phyloP scores from a whole-genome alignment of 1,140 invertebrate genomes.

The Harpegnathos saltator region DNA sequence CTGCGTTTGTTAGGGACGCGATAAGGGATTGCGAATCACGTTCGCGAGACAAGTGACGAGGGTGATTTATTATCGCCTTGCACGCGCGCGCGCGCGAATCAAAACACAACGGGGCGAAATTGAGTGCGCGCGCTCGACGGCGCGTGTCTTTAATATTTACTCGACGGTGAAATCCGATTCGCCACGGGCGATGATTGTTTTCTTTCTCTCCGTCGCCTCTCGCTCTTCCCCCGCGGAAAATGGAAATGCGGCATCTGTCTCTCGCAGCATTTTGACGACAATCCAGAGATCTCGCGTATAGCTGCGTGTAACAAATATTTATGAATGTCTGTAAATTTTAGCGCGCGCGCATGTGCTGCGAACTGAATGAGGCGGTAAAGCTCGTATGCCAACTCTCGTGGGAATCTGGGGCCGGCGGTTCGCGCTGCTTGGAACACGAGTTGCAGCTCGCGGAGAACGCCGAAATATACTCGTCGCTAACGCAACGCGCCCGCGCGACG shows the following conservation, averaged over 20 bases:
- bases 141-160: neutral
- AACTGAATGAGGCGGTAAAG: slow-evolving; percentile 53
- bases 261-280: neutral
- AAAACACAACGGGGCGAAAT: too few species aligned
- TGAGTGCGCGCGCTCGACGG: too few species aligned
- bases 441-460: slow-evolving; percentile 44
- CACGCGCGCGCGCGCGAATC: too few species aligned
- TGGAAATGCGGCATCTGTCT: neutral
- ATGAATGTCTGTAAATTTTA: neutral
- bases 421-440: slow-evolving; percentile 40
- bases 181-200: neutral
- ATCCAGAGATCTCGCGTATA: slow-evolving; percentile 21
- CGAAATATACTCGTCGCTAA: slow-evolving; percentile 48
- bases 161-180: slow-evolving; percentile 2
- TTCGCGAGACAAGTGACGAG: neutral
- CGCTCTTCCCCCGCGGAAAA: neutral
- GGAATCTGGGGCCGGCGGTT: slow-evolving; percentile 37
- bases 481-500: neutral
- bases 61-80: too few species aligned
- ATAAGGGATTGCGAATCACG: neutral
- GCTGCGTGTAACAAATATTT: neutral
- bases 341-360: neutral
- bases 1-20: neutral
- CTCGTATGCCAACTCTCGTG: slow-evolving; percentile 51
- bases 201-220: neutral